Base-by-base conservation (phyloP, 2,888 invertebrate genomes). In the Patella ulyssiponensis region DNA sequence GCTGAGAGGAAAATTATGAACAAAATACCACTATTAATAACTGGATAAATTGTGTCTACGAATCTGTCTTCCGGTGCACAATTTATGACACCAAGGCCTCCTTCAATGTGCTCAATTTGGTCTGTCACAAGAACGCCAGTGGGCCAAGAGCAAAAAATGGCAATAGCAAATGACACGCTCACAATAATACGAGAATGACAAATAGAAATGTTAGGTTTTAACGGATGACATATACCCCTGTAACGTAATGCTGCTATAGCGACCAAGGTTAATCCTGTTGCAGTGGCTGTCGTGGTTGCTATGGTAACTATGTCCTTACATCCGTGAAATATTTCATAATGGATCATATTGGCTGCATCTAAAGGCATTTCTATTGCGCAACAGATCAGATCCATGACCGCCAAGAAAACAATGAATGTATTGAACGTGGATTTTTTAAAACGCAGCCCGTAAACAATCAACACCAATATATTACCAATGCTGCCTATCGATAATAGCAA, bases 1-100 rank as follows among this genome's bases (percentile, higher is more conserved):
- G 54, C 73, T 9, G 73, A 44, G 54, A 73, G 23, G 14, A 73
- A 73, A 23, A 73, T 52, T 9, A 73, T 51, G 23, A 73, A 73
- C 15, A 73, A 17, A 73, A 73, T 20, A 11, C 73, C 73, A 12
- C 52, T 53, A 54, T 53, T 52, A 23, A 73, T 23, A 5, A 73
- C 51, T 12, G 73, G 73, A 23, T 73, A 73, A 52, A 54, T 23
- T 15, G 73, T 51, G 14, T 73, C 73, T n/a, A 52, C 9, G 23
- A 53, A 73, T 23, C 12, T 7, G 9, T 52, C n/a, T 23, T 73
- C 73, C 44, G 73, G 51, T 17, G 73, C 73, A 73, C 73, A 73
- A 52, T 73, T 73, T 53, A 73, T 52, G 15, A 73, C 73, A 52
- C n/a, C 44, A 52, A 20, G n/a, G 9, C 44, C 54, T n/a, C 23